Evolutionary conservation across 2,113 vertebrate genomes (phyloP), one percentile per base, ranked within the genome.

Genomic region (Pyxicephalus adspersus): DNA sequence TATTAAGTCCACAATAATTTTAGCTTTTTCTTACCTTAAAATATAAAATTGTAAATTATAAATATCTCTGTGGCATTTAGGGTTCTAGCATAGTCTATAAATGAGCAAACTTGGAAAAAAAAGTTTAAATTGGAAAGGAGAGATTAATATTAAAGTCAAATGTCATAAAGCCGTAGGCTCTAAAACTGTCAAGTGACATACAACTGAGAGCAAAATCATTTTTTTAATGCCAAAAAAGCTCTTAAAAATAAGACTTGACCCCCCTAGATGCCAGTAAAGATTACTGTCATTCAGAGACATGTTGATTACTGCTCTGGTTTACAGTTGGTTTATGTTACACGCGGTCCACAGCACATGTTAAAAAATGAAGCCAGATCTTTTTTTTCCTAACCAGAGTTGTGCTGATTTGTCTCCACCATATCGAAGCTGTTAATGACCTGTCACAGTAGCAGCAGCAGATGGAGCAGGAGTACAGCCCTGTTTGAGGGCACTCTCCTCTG

Each of bases 341-440:
- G 58, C 20, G 64, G 68, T 38, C 60, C 2, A 22, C 16, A 18
- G 22, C 50, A 73, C 70, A 74, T 52, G 60, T 18, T 73, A 74
- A 74, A 72, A 64, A 72, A 81, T 74, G 34, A 57, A 74, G 51
- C 50, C 45, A 19, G 60, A 28, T 67, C 34, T 68, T 51, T 55
- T 57, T 26, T 55, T 45, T 26, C 45, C 78, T 25, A 19, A 26
- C 7, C 60, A 55, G 60, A 11, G 7, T 58, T 22, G 68, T 51
- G 79, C 68, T 55, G 79, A 34, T 81, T 65, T 73, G 79, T 73
- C 68, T 61, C 68, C 38, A 61, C 68, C 65, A 70, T 57, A 81
- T 28, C 54, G 60, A 81, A 81, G 45, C 79, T 81, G 79, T 81
- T 81, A 74, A 81, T 74, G 70, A 81, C 79, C 79, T 81, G 79